Base-by-base conservation (phyloP, 2,888 invertebrate species). In the Beris morrisii region DNA sequence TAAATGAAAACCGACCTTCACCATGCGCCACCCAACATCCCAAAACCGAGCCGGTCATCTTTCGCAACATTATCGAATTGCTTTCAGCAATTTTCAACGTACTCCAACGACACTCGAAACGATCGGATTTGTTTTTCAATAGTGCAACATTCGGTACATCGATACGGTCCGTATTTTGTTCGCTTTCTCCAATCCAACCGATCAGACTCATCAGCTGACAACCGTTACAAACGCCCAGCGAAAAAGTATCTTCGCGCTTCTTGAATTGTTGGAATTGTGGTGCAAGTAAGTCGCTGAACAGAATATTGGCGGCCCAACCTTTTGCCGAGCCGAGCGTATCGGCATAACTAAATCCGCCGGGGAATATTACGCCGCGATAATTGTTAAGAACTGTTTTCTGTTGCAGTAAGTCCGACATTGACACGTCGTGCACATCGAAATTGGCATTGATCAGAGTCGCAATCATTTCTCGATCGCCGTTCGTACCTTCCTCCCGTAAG, bases 391-490 rank as follows among this genome's bases (percentile, higher is more conserved):
- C 87, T 2, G 92, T 84, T 73, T 84, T 85, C 44, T 87, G 87
- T 69, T 83, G 83, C 52, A 93, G 82, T 66, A 97, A 83, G 83
- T 97, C 97, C 74, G 93, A 91, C 93, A 97, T 95, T 0, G 95
- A 93, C 0, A 97, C 88, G 78, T 99, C 98, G 84, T 92, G 95
- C 7, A 95, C 95, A 74, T 93, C 90, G 73, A 93, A 93, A 72
- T 95, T 93, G 5, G 92, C 95, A 83, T 91, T 87, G 74, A 90
- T 83, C 56, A 97, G 84, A 0, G 92, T 86, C 0, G 95, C 94
- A 15, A 95, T 93, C 97, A 99, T 97, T 84, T 99, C 99, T 46
- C 98, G 85, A 76, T 99, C 98, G 28, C 98, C 97, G 75, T 99
- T 99, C 32, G 78, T 78, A 79, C 87, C 99, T 85, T 99, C 98